phyloP scores from a whole-genome alignment of 1,140 invertebrate species.

The Zaprionus capensis region DNA sequence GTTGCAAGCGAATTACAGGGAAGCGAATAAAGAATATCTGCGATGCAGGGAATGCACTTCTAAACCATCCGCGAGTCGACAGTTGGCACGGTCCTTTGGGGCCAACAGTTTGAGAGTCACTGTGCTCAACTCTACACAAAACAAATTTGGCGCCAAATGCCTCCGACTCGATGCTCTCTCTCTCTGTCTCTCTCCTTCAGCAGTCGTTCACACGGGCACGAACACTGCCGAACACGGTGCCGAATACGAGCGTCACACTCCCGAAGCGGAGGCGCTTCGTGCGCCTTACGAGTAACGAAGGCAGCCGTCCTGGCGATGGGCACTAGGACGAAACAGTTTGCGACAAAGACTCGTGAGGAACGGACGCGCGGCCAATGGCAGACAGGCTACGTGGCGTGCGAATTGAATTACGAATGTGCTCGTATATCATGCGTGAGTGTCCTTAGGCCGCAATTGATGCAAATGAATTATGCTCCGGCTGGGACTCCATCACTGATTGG shows the following conservation, averaged over 20 bases:
- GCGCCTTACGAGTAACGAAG: conserved; percentile 40
- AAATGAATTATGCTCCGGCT: conserved; percentile 38
- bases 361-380: conserved; percentile 76
- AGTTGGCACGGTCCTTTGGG: background rate
- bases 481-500: conserved; percentile 29
- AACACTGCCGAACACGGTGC: conserved; percentile 33
- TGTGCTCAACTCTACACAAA: conserved; percentile 58
- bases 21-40: background rate
- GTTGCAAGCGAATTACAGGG: background rate
- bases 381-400: conserved; percentile 52
- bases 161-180: background rate
- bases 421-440: conserved; percentile 33
- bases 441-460: conserved; percentile 32
- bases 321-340: conserved; percentile 70
- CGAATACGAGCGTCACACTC: conserved; percentile 21
- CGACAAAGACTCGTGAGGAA: conserved; percentile 79
- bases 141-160: conserved; percentile 73
- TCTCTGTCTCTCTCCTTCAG: conserved; percentile 19
- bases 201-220: conserved; percentile 10
- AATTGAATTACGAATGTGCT: conserved; percentile 46
- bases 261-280: conserved; percentile 21
- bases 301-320: conserved; percentile 13
- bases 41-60: background rate
- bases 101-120: conserved; percentile 67
- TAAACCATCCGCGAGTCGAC: background rate